Conservation (phyloP, 2,113 vertebrate species). For the Sorex araneus region DNA sequence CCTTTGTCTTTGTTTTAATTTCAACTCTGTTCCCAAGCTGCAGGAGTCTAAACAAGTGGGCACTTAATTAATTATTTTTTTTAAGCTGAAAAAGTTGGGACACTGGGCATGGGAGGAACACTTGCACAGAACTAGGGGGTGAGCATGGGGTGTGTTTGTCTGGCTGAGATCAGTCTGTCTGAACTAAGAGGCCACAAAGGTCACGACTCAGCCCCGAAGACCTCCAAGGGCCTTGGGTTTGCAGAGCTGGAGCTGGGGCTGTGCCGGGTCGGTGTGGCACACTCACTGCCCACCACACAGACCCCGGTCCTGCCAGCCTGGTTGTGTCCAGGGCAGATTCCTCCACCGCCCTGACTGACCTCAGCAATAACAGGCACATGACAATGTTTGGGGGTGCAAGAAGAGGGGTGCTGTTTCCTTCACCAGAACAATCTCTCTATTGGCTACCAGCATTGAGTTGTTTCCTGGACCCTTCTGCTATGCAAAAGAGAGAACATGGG, state of each 20-base stretch:
- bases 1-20: constrained; percentile 74
- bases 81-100: background rate
- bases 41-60: constrained; percentile 7
- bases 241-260: background rate
- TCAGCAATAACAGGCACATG: background rate
- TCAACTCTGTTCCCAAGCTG: constrained; percentile 56
- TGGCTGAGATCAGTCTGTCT: background rate
- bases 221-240: background rate
- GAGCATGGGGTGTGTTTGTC: background rate
- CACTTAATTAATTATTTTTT: background rate
- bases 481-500: background rate
- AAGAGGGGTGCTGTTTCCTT: background rate
- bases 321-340: background rate
- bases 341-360: background rate
- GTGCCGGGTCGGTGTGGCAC: background rate
- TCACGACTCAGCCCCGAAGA: background rate
- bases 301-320: background rate
- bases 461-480: background rate
- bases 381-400: fast-evolving
- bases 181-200: background rate
- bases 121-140: background rate
- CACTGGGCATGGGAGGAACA: fast-evolving
- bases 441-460: background rate
- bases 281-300: background rate
- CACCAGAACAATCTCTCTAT: background rate